A percentile compares a stretch with the other conserved stretches of the same genome.
These are phyloP conservation scores for Hippoglossus stenolepis DNA, from an alignment of 2,113 vertebrate genomes.

Conservation along the genomic window DNA sequence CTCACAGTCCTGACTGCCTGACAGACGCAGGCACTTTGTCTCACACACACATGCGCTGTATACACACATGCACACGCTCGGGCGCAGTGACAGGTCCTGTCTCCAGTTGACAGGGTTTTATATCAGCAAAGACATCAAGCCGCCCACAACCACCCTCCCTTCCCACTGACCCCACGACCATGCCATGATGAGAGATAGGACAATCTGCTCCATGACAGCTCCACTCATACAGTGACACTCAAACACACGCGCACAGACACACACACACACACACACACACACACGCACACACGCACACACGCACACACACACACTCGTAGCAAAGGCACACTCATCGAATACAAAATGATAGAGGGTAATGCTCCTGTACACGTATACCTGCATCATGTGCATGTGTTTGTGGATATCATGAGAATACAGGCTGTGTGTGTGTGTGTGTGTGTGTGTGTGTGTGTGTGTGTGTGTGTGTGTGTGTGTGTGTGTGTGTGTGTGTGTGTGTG, in stretches of 20 bases:
- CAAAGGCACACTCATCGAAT: constrained; percentile 22
- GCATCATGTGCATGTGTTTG: constrained; percentile 1
- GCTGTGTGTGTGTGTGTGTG: background rate
- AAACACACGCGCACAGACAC: constrained; percentile 14
- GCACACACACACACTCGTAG: constrained; percentile 6
- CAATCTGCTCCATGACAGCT: constrained; percentile 73
- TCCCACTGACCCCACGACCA: constrained; percentile 65
- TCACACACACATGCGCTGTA: constrained; percentile 13
- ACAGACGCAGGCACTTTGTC: constrained; percentile 54
- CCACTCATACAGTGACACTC: constrained; percentile 33
- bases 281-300: constrained; percentile 4
- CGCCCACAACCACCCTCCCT: constrained; percentile 39
- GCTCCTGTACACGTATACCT: constrained; percentile 42
- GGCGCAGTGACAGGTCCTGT: constrained; percentile 64
- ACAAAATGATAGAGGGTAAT: constrained; percentile 44
- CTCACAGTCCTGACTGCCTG: constrained; percentile 50
- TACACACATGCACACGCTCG: constrained; percentile 13
- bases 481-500: constrained; percentile 3
- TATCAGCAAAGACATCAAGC: constrained; percentile 72
- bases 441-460: constrained; percentile 7
- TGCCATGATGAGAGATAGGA: constrained; percentile 73
- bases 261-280: background rate
- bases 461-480: constrained; percentile 9
- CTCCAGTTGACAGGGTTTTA: constrained; percentile 75
- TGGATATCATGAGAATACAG: constrained; percentile 1